Conservation (phyloP, 2,888 invertebrate genomes). For the Amphimallon solstitiale region DNA sequence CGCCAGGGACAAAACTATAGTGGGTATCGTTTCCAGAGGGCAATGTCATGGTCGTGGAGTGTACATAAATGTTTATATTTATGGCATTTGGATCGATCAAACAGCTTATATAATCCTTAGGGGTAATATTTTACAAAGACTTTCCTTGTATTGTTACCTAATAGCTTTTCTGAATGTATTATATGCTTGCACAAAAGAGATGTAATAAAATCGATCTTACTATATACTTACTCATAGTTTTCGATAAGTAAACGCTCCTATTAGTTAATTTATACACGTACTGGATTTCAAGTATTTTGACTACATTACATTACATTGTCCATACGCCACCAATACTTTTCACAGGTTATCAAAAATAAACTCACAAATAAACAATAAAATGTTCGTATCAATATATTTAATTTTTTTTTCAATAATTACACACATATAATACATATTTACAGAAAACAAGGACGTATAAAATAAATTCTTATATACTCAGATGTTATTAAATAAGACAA, state of each 20-base stretch:
- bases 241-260: too few species aligned
- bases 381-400: not conserved
- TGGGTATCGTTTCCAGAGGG: not conserved
- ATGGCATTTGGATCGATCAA: not conserved
- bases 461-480: not conserved
- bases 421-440: conserved; percentile 16
- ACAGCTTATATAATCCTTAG: not conserved
- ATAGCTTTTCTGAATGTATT: not conserved
- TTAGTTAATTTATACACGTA: too few species aligned
- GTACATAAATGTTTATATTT: not conserved
- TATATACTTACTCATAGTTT: too few species aligned
- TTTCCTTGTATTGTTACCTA: not conserved
- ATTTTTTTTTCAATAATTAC: conserved; percentile 3
- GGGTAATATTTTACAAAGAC: not conserved
- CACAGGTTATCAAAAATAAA: too few species aligned
- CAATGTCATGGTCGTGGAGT: not conserved
- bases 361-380: not conserved
- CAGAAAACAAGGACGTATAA: not conserved
- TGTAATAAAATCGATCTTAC: too few species aligned
- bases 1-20: not conserved
- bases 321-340: too few species aligned
- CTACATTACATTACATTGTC: too few species aligned
- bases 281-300: too few species aligned
- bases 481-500: not conserved
- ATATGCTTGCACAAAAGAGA: too few species aligned